Percentiles rank a stretch among this genome's conserved stretches.
Evolutionary conservation across 2,888 invertebrate species (phyloP).

Genomic region (Spicauda simplicius): DNA sequence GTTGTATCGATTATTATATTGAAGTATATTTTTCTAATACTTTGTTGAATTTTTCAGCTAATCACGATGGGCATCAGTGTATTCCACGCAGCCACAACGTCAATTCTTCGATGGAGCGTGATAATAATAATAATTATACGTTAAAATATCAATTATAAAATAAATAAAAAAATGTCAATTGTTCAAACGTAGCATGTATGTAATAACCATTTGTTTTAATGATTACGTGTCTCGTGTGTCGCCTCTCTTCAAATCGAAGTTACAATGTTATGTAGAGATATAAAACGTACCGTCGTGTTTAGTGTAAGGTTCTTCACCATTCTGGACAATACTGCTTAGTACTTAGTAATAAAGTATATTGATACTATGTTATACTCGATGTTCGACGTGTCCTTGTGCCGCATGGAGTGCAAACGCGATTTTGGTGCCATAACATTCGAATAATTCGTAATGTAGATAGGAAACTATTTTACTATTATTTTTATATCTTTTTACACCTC

Average conservation of each 20-base stretch:
- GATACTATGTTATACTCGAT: conserved; percentile 15
- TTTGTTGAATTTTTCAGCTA: conserved; percentile 21
- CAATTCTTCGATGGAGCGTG: conserved; percentile 23
- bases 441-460: conserved; percentile 64
- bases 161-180: conserved; percentile 30
- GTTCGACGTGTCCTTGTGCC: conserved; percentile 23
- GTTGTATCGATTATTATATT: too few species aligned
- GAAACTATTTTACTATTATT: conserved; percentile 54
- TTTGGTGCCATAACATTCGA: conserved; percentile 67
- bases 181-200: conserved; percentile 31
- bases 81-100: conserved; percentile 18
- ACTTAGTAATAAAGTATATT: conserved; percentile 41
- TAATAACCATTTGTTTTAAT: conserved; percentile 10
- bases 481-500: conserved; percentile 45
- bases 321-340: conserved; percentile 60
- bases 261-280: conserved; percentile 23
- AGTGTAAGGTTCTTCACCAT: conserved; percentile 55
- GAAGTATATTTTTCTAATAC: too few species aligned
- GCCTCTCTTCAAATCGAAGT: conserved; percentile 12
- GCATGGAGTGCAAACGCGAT: conserved; percentile 28
- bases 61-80: conserved; percentile 16
- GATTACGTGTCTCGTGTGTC: conserved; percentile 16
- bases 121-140: conserved; percentile 4
- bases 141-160: conserved; percentile 18
- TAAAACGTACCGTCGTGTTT: conserved; percentile 39